Evolutionary conservation across 2,888 invertebrate species (phyloP).

Genomic region (Metacarcinus magister): DNA sequence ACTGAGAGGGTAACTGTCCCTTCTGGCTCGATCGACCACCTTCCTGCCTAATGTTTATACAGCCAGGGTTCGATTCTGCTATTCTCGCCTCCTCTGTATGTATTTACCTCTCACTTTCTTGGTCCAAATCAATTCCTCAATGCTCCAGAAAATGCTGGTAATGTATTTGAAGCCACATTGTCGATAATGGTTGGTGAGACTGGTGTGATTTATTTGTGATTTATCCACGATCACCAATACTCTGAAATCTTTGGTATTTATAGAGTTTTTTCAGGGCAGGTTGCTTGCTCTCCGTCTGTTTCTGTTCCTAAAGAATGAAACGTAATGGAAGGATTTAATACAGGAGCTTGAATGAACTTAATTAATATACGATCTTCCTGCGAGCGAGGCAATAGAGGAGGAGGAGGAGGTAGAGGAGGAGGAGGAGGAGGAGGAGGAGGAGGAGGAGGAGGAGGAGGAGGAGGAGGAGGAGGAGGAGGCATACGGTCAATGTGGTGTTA

Average conservation of each 20-base stretch:
- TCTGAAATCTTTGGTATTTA: no score
- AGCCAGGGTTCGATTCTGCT: not conserved
- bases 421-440: not conserved
- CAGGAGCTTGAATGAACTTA: not conserved
- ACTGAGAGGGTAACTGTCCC: not conserved
- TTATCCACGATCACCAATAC: not conserved
- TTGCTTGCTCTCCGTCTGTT: no score
- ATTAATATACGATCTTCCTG: not conserved
- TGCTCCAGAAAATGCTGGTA: not conserved
- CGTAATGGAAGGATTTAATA: not conserved
- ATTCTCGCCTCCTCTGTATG: not conserved
- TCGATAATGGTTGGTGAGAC: not conserved
- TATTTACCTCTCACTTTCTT: not conserved
- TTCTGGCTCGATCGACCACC: not conserved
- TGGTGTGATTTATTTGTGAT: not conserved
- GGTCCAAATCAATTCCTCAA: not conserved
- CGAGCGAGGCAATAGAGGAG: not conserved
- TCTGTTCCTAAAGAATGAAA: not conserved
- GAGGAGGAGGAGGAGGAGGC: not conserved
- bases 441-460: not conserved
- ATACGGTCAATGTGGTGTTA: not conserved
- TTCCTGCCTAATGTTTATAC: not conserved
- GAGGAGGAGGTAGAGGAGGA: not conserved
- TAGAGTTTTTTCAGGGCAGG: no score
- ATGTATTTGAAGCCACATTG: not conserved